Percentiles rank a stretch among this genome's conserved stretches.
Conservation (phyloP, 2,888 invertebrate species). For the Thecocarcelia acutangulata region DNA sequence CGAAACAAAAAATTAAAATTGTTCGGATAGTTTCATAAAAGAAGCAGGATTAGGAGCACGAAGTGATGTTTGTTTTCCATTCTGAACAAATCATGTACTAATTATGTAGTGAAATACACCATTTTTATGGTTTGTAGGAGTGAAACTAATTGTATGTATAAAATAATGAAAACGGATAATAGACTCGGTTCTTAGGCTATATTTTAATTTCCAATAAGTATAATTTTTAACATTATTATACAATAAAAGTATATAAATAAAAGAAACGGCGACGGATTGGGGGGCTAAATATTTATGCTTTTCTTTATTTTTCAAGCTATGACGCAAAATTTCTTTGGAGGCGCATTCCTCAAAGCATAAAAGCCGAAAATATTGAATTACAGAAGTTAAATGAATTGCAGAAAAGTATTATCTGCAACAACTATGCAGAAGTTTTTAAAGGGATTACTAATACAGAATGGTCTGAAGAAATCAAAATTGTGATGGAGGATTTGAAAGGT, state of each 20-base stretch:
- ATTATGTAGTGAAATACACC: too few relatives aligned
- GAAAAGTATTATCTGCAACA: constrained; percentile 92
- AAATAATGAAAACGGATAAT: too few relatives aligned
- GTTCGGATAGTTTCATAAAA: too few relatives aligned
- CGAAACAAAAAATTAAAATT: too few relatives aligned
- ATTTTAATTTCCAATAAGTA: too few relatives aligned
- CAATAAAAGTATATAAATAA: neutral
- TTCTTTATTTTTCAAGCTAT: constrained; percentile 84
- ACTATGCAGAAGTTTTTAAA: constrained; percentile 90
- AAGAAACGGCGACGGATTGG: too few relatives aligned
- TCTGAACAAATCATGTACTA: too few relatives aligned
- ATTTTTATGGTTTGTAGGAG: too few relatives aligned
- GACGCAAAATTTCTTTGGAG: constrained; percentile 97
- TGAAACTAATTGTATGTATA: too few relatives aligned
- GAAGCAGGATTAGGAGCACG: too few relatives aligned
- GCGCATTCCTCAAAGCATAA: constrained; percentile 89
- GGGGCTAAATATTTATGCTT: neutral
- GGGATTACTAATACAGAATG: constrained; percentile 87
- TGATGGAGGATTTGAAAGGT: constrained; percentile 92
- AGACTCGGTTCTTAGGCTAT: too few relatives aligned
- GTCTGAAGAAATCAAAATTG: constrained; percentile 89
- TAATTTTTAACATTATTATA: neutral
- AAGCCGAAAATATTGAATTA: constrained; percentile 88
- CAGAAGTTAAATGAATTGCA: constrained; percentile 91
- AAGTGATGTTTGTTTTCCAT: too few relatives aligned